Percentiles rank a stretch among this genome's conserved stretches.
phyloP scores from a whole-genome alignment of 2,888 invertebrate species.

The Xestia ashworthii region DNA sequence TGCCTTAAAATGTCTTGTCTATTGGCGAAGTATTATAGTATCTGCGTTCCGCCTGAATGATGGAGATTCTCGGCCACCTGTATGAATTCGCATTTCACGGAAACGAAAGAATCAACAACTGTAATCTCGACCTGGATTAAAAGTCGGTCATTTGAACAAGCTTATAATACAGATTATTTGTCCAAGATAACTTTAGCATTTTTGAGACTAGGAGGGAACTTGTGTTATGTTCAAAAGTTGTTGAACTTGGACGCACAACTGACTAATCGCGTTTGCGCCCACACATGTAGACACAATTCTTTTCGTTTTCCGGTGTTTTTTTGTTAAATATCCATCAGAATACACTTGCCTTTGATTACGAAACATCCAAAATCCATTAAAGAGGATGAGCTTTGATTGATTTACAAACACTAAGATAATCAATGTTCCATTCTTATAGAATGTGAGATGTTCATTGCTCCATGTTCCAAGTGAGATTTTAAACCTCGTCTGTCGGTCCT shows the following conservation, averaged over 20 bases:
- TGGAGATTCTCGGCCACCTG: constrained; percentile 8
- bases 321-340: constrained; percentile 56
- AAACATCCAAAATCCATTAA: constrained; percentile 54
- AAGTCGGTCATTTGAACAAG: constrained; percentile 33
- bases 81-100: constrained; percentile 35
- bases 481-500: constrained; percentile 7
- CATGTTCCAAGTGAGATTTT: constrained; percentile 10
- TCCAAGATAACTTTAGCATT: constrained; percentile 29
- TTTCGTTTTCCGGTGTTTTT: constrained; percentile 27
- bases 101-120: constrained; percentile 61
- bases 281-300: constrained; percentile 35
- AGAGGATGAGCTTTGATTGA: constrained; percentile 11
- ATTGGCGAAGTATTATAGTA: not conserved
- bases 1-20: constrained; percentile 42
- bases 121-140: constrained; percentile 42
- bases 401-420: constrained; percentile 26
- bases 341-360: constrained; percentile 67
- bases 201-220: not conserved
- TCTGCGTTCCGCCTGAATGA: constrained; percentile 18
- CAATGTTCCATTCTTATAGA: not conserved
- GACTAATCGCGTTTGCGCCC: constrained; percentile 25
- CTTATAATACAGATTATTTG: constrained; percentile 31
- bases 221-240: not conserved
- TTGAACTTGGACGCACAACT: constrained; percentile 11
- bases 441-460: not conserved